phyloP scores from a whole-genome alignment of 2,113 vertebrate genomes.

The Poeciliopsis occidentalis region DNA sequence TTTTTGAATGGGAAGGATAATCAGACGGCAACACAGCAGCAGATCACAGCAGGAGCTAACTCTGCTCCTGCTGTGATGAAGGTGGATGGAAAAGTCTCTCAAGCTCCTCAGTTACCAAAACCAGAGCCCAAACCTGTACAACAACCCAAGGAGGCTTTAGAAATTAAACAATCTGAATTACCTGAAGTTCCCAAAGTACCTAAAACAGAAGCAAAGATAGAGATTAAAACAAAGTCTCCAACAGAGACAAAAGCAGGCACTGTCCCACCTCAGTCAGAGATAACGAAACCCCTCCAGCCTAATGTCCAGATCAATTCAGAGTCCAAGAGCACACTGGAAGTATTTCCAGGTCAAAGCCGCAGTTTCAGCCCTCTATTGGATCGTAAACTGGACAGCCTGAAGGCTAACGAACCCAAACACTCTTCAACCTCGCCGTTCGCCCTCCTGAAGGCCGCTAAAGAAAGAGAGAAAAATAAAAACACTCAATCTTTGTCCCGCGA shows the following conservation, averaged over 20 bases:
- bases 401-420: slow-evolving; percentile 66
- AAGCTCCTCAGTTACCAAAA: slow-evolving; percentile 48
- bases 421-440: slow-evolving; percentile 85
- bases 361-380: slow-evolving; percentile 71
- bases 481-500: slow-evolving; percentile 43
- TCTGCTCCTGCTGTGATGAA: slow-evolving; percentile 35
- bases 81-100: slow-evolving; percentile 49
- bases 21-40: slow-evolving; percentile 60
- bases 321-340: slow-evolving; percentile 28
- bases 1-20: slow-evolving; percentile 39
- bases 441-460: slow-evolving; percentile 88
- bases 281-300: slow-evolving; percentile 14
- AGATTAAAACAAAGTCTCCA: slow-evolving; percentile 24
- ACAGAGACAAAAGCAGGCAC: slow-evolving; percentile 18
- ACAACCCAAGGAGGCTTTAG: slow-evolving; percentile 43
- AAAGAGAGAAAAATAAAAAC: slow-evolving; percentile 84
- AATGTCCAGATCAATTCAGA: slow-evolving; percentile 12
- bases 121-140: slow-evolving; percentile 48
- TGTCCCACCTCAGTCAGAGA: slow-evolving; percentile 25
- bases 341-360: slow-evolving; percentile 16
- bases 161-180: slow-evolving; percentile 28
- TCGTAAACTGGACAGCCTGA: slow-evolving; percentile 73
- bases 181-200: slow-evolving; percentile 6
- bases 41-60: slow-evolving; percentile 58
- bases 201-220: neutral